Conservation (phyloP, 1,140 invertebrate genomes). For the Tetraneura akinire region DNA sequence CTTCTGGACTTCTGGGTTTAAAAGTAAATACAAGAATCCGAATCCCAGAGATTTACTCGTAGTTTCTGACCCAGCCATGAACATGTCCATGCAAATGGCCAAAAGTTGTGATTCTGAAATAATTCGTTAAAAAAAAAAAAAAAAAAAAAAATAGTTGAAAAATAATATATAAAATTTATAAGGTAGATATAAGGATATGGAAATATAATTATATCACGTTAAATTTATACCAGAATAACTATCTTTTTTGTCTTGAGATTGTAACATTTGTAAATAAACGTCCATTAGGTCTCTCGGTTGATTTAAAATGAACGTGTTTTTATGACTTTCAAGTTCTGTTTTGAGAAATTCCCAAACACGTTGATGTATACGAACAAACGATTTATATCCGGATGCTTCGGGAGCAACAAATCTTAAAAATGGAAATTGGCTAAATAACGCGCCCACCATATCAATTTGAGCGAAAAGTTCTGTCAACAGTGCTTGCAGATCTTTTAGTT, state of each 20-base stretch:
- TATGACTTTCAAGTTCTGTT: conserved; percentile 74
- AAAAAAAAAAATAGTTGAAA: background rate
- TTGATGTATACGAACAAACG: conserved; percentile 70
- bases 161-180: background rate
- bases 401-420: conserved; percentile 73
- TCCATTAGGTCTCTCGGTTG: conserved; percentile 83
- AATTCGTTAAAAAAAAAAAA: conserved; percentile 27
- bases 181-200: no score
- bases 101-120: conserved; percentile 69
- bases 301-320: conserved; percentile 65
- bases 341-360: conserved; percentile 71
- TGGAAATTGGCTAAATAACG: conserved; percentile 77
- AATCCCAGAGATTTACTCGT: conserved; percentile 77
- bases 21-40: conserved; percentile 74
- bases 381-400: conserved; percentile 73
- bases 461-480: conserved; percentile 71
- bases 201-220: no score
- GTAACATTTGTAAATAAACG: conserved; percentile 72
- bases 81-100: conserved; percentile 77
- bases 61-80: conserved; percentile 81
- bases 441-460: conserved; percentile 76
- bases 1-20: conserved; percentile 76
- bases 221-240: conserved; percentile 61
- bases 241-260: conserved; percentile 58
- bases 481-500: conserved; percentile 69